phyloP scores from a whole-genome alignment of 2,113 vertebrate species.

The Sylvilagus bachmani region DNA sequence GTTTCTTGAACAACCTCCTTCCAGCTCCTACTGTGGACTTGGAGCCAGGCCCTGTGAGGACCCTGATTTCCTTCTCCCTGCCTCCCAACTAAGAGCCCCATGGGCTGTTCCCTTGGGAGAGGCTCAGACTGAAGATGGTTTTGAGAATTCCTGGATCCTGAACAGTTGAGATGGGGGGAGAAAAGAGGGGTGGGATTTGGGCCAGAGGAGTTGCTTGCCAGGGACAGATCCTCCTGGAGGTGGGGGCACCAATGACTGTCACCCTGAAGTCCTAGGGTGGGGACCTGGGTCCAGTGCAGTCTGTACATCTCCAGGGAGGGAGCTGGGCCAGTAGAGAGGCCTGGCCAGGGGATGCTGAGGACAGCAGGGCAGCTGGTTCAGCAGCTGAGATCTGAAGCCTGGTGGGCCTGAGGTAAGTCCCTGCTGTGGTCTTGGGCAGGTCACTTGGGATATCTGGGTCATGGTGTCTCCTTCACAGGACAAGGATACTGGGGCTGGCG shows the following conservation, averaged over 20 bases:
- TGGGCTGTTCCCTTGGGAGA: background rate
- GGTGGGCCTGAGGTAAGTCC: background rate
- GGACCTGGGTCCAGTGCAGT: too few species aligned
- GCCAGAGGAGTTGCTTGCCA: background rate
- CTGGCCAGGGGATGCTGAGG: background rate
- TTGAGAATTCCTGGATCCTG: too few species aligned
- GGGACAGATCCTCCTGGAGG: too few species aligned
- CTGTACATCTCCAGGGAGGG: background rate
- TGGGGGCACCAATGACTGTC: background rate
- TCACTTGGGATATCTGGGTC: background rate
- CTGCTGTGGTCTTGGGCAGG: background rate
- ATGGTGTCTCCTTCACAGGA: background rate
- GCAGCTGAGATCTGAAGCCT: background rate
- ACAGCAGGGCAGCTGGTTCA: background rate
- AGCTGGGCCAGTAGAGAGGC: background rate
- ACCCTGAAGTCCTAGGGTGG: background rate
- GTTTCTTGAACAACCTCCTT: background rate
- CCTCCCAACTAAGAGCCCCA: background rate
- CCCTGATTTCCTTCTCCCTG: too few species aligned
- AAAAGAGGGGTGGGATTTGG: too few species aligned
- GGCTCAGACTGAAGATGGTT: background rate
- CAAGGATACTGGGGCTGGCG: too few species aligned
- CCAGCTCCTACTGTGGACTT: background rate
- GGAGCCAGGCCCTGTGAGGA: background rate
- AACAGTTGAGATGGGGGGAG: background rate